Percentiles rank a stretch among this genome's conserved stretches.
phyloP scores from a whole-genome alignment of 2,113 vertebrate genomes.

The Paedocypris sp. region DNA sequence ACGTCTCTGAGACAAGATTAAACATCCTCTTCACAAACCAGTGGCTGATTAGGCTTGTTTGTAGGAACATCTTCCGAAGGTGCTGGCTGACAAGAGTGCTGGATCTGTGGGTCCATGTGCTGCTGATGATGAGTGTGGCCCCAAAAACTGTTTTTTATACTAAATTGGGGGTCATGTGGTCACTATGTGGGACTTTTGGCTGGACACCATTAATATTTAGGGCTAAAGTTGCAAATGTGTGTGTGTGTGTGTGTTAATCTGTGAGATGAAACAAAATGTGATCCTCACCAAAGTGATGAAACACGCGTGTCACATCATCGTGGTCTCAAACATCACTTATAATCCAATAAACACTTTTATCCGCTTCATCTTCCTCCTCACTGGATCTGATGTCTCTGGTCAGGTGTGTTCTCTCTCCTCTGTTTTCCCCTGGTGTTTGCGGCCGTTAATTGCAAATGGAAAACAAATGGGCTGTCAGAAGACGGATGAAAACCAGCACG shows the following conservation, averaged over 20 bases:
- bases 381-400: slow-evolving; percentile 12
- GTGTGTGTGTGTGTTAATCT: neutral
- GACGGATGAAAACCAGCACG: slow-evolving; percentile 1
- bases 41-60: too few species aligned
- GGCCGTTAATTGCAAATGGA: slow-evolving; percentile 11
- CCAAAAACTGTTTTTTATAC: too few species aligned
- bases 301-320: neutral
- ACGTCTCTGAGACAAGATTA: too few species aligned
- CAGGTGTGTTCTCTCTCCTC: slow-evolving; percentile 20
- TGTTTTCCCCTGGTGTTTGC: neutral
- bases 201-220: too few species aligned
- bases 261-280: slow-evolving; percentile 21
- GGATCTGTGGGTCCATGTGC: neutral
- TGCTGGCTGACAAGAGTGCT: too few species aligned
- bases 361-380: slow-evolving; percentile 31
- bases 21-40: too few species aligned
- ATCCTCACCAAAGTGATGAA: slow-evolving; percentile 15
- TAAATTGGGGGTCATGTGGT: too few species aligned
- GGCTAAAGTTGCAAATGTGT: neutral
- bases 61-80: too few species aligned
- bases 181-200: too few species aligned
- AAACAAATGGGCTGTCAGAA: slow-evolving; percentile 4
- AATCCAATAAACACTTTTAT: slow-evolving; percentile 21
- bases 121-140: neutral
- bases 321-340: slow-evolving; percentile 1